Evolutionary conservation across 2,888 invertebrate species (phyloP).

Genomic region (Ariolimax columbianus): DNA sequence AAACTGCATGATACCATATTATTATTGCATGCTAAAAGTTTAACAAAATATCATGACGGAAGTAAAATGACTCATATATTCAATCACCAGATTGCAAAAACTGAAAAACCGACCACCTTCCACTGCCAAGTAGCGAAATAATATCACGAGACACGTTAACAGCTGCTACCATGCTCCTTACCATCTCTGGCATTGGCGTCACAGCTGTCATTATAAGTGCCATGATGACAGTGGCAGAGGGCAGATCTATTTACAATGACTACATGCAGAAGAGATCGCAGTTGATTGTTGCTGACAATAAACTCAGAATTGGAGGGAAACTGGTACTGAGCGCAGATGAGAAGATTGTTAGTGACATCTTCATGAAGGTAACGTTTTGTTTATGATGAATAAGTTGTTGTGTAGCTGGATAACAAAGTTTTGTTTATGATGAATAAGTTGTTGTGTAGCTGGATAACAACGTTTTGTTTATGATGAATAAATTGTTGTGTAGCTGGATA

Average conservation of each 20-base stretch:
- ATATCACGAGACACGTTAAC: too few species aligned
- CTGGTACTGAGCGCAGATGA: constrained; percentile 40
- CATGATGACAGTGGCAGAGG: neutral
- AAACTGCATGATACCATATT: too few species aligned
- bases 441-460: too few species aligned
- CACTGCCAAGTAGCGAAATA: neutral
- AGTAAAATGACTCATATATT: too few species aligned
- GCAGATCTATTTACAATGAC: neutral
- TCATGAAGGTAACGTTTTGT: constrained; percentile 52
- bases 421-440: too few species aligned
- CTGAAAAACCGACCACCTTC: neutral
- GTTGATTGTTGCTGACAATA: constrained; percentile 43
- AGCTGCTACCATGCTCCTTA: neutral
- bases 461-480: neutral
- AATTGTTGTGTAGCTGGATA: too few species aligned
- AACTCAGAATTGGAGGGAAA: constrained; percentile 41
- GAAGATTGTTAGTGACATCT: constrained; percentile 54
- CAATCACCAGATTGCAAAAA: neutral
- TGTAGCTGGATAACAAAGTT: too few species aligned
- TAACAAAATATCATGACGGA: too few species aligned
- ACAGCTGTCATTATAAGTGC: too few species aligned
- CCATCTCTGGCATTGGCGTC: neutral
- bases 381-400: neutral
- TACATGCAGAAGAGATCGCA: constrained; percentile 33
- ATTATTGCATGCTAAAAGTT: too few species aligned